A percentile compares a stretch with the other conserved stretches of the same genome.
Conservation (phyloP, 2,797 vertebrate genomes). For the Babyrousa celebensis region DNA sequence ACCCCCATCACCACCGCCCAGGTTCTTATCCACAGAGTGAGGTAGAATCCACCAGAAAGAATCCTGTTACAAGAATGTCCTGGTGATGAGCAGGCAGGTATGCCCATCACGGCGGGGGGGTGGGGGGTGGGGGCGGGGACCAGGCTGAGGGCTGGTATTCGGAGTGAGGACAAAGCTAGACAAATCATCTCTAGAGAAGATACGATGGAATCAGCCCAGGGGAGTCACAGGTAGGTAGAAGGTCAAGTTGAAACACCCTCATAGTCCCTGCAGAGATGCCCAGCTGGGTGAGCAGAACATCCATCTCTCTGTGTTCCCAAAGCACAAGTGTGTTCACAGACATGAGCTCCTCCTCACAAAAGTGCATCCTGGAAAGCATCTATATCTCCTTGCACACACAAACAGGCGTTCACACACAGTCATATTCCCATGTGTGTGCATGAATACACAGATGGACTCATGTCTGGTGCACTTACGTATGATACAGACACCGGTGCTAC, state of each 20-base stretch:
- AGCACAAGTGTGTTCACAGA: neutral
- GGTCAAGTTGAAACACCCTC: neutral
- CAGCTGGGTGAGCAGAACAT: fast-evolving
- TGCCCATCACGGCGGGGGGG: too few species aligned
- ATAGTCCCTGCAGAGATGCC: neutral
- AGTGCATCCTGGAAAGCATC: neutral
- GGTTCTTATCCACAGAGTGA: neutral
- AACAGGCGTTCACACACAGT: fast-evolving
- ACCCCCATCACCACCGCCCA: neutral
- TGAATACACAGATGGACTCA: neutral
- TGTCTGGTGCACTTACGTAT: neutral
- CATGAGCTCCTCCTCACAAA: neutral
- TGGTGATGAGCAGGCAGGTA: neutral
- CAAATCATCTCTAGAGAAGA: neutral
- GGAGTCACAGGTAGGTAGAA: neutral
- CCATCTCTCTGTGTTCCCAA: neutral
- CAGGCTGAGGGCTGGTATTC: neutral
- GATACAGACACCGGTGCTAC: neutral
- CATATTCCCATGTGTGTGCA: fast-evolving
- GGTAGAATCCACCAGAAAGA: neutral
- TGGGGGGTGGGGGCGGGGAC: neutral
- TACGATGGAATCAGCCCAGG: neutral
- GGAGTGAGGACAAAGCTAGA: neutral
- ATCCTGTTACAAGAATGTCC: fast-evolving
- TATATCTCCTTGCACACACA: neutral